phyloP scores from a whole-genome alignment of 2,888 invertebrate species.

The Sinotaia quadrata region DNA sequence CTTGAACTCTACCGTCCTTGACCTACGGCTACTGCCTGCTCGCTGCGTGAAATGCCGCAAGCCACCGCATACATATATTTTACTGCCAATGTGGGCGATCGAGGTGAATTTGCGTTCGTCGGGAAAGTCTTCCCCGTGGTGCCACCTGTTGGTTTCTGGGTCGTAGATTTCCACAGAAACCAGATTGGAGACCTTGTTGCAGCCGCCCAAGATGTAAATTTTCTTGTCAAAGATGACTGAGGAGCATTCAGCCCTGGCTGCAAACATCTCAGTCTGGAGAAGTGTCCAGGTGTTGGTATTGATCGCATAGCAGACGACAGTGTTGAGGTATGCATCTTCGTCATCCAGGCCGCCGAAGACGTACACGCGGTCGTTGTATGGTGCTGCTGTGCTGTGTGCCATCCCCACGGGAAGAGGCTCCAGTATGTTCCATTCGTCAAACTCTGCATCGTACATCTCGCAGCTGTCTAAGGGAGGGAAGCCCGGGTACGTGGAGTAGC shows the following conservation, averaged over 20 bases:
- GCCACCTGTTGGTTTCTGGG: constrained; percentile 82
- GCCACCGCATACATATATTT: constrained; percentile 59
- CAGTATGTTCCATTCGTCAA: constrained; percentile 49
- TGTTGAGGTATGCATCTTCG: constrained; percentile 49
- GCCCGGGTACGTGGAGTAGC: constrained; percentile 45
- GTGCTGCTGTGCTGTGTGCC: constrained; percentile 52
- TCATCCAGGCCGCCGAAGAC: constrained; percentile 59
- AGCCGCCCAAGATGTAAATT: constrained; percentile 87
- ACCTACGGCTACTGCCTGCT: constrained; percentile 36
- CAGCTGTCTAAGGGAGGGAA: constrained; percentile 50
- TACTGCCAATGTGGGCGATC: constrained; percentile 40
- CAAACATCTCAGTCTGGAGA: constrained; percentile 47
- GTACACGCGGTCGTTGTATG: constrained; percentile 48
- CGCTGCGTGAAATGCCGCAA: constrained; percentile 45
- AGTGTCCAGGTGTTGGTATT: constrained; percentile 49
- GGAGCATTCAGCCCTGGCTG: constrained; percentile 78
- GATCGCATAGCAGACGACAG: constrained; percentile 52
- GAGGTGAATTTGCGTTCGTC: constrained; percentile 58
- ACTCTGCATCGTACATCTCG: constrained; percentile 50
- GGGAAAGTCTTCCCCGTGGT: constrained; percentile 55
- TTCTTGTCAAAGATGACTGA: constrained; percentile 80
- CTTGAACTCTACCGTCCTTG: constrained; percentile 52
- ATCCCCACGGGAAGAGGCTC: constrained; percentile 54
- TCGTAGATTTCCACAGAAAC: constrained; percentile 89
- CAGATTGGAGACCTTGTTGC: constrained; percentile 90